Evolutionary conservation across 2,888 invertebrate genomes (phyloP).

Genomic region (Nycteola revayana): DNA sequence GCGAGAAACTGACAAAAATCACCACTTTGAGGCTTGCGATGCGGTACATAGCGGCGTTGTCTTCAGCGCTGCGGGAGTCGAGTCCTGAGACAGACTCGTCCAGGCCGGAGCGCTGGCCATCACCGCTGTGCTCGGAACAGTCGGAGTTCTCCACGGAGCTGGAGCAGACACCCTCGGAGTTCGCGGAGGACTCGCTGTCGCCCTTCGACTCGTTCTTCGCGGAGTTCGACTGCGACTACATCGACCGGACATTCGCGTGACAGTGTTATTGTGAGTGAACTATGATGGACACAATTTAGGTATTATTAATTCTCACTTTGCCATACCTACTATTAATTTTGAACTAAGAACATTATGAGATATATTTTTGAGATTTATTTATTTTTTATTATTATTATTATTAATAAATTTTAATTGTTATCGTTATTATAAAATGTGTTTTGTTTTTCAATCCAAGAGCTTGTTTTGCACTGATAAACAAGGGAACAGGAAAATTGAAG

Average conservation of each 20-base stretch:
- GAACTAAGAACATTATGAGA: constrained; percentile 52
- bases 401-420: constrained; percentile 74
- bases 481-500: too few relatives aligned
- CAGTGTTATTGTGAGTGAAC: constrained; percentile 58
- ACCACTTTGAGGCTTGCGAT: constrained; percentile 93
- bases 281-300: constrained; percentile 50
- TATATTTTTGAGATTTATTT: constrained; percentile 62
- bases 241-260: constrained; percentile 76
- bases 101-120: constrained; percentile 66
- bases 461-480: neutral
- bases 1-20: constrained; percentile 94
- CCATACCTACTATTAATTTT: constrained; percentile 75
- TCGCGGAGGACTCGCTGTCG: constrained; percentile 79
- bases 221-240: constrained; percentile 75
- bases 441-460: constrained; percentile 30
- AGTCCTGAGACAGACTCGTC: constrained; percentile 41
- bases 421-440: constrained; percentile 52
- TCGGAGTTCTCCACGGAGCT: constrained; percentile 76
- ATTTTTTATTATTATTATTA: constrained; percentile 61
- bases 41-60: constrained; percentile 91
- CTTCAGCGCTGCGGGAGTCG: constrained; percentile 82
- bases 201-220: constrained; percentile 82
- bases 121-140: constrained; percentile 76
- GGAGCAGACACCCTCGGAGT: constrained; percentile 73
- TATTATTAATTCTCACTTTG: constrained; percentile 62